Conservation (phyloP, 2,888 invertebrate genomes). For the Acleris literana region DNA sequence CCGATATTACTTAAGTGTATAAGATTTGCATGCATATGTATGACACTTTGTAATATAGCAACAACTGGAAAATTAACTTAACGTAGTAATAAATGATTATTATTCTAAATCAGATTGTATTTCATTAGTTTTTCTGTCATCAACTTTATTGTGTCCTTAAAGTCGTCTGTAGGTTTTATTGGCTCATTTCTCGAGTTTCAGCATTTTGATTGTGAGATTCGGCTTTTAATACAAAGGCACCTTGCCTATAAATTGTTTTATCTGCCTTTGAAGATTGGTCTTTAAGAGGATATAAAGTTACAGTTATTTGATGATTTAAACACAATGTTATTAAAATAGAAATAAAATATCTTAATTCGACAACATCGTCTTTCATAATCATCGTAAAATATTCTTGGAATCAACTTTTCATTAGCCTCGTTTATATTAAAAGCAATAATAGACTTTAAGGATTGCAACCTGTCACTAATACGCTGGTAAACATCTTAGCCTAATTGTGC, state of each 20-base stretch:
- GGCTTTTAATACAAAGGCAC: slow-evolving; percentile 30
- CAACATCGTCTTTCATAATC: too few relatives aligned
- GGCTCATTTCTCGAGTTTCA: slow-evolving; percentile 47
- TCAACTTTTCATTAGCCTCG: too few relatives aligned
- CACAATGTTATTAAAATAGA: slow-evolving; percentile 4
- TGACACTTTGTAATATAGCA: not conserved
- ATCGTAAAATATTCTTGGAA: too few relatives aligned
- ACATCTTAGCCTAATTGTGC: too few relatives aligned
- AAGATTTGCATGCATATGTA: too few relatives aligned
- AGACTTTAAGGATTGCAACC: too few relatives aligned
- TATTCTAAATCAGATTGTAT: slow-evolving; percentile 36
- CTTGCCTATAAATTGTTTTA: slow-evolving; percentile 30
- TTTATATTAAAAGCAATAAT: too few relatives aligned
- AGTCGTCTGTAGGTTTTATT: slow-evolving; percentile 51
- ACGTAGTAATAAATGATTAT: not conserved
- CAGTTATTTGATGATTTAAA: slow-evolving; percentile 16
- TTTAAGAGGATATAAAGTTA: slow-evolving; percentile 16
- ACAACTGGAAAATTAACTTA: too few relatives aligned
- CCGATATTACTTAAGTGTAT: too few relatives aligned
- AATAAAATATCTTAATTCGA: not conserved
- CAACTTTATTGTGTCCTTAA: slow-evolving; percentile 54
- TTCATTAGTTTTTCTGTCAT: slow-evolving; percentile 48
- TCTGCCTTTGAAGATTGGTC: slow-evolving; percentile 32
- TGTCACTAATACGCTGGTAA: too few relatives aligned
- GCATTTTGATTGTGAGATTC: slow-evolving; percentile 35